Evolutionary conservation across 2,113 vertebrate species (phyloP).

Genomic region (Anhinga anhinga): DNA sequence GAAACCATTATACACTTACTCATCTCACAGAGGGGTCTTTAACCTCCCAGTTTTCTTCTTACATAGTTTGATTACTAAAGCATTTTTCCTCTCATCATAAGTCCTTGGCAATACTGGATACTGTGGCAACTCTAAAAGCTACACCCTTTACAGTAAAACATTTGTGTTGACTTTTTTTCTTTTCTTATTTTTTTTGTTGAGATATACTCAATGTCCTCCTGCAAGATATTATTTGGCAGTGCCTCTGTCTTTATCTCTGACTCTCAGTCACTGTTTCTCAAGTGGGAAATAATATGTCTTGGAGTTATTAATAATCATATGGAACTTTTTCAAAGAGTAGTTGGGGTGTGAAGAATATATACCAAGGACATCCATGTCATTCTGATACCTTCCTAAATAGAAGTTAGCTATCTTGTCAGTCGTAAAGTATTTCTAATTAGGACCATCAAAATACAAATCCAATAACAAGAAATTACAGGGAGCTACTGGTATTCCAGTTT

Average conservation of each 20-base stretch:
- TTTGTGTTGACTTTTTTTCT: background rate
- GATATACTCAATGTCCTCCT: background rate
- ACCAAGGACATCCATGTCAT: background rate
- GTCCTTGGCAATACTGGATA: background rate
- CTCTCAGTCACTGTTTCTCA: background rate
- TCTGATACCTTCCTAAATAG: background rate
- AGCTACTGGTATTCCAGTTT: background rate
- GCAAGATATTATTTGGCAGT: background rate
- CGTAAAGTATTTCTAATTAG: background rate
- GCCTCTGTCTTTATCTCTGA: slow-evolving; percentile 15
- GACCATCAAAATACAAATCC: background rate
- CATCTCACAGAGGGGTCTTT: slow-evolving; percentile 1
- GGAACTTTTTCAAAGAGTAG: slow-evolving; percentile 5
- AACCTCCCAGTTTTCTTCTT: slow-evolving; percentile 12
- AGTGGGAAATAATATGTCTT: slow-evolving; percentile 21
- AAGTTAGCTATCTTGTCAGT: background rate
- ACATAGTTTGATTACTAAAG: slow-evolving; percentile 1
- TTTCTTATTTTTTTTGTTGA: background rate
- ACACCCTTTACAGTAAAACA: background rate
- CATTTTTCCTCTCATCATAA: background rate
- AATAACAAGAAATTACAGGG: background rate
- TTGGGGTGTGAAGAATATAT: background rate
- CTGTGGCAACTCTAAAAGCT: background rate
- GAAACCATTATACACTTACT: background rate
- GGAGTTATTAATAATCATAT: slow-evolving; percentile 9